Evolutionary conservation across 1,140 invertebrate genomes (phyloP).

Genomic region (Drosophila subobscura): DNA sequence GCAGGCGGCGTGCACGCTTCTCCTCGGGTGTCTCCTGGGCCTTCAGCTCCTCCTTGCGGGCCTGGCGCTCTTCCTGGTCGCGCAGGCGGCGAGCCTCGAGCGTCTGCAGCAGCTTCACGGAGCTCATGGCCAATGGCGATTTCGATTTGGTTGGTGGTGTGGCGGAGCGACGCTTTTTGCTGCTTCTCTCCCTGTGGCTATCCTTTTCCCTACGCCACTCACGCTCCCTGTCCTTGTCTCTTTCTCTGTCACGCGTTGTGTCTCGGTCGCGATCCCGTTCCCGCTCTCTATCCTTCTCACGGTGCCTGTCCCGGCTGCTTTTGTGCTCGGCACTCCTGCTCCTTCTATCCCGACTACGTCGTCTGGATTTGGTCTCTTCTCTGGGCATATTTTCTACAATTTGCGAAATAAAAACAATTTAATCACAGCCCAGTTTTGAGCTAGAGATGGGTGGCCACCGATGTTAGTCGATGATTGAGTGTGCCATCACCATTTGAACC

Average conservation of each 20-base stretch:
- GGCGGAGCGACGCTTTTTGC: conserved; percentile 22
- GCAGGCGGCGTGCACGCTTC: conserved; percentile 93
- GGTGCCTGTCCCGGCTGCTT: conserved; percentile 18
- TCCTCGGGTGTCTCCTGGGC: conserved; percentile 97
- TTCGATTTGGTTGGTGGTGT: background rate
- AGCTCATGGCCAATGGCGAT: conserved; percentile 44
- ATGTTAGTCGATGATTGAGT: background rate
- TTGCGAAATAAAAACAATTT: conserved; percentile 38
- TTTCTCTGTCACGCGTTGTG: conserved; percentile 6
- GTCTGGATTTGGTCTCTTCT: conserved; percentile 46
- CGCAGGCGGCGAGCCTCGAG: conserved; percentile 89
- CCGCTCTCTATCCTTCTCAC: conserved; percentile 21
- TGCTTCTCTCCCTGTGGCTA: conserved; percentile 13
- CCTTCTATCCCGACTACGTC: conserved; percentile 41
- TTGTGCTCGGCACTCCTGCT: conserved; percentile 16
- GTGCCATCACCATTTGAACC: no score
- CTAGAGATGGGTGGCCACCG: conserved; percentile 11
- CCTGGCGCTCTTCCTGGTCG: conserved; percentile 87
- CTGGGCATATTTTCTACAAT: conserved; percentile 59
- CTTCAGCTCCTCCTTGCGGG: conserved; percentile 93
- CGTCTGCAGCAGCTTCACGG: conserved; percentile 88
- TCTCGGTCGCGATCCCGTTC: conserved; percentile 17
- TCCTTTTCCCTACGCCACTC: conserved; percentile 30
- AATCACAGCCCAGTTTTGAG: background rate
- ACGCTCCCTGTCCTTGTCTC: conserved; percentile 29